Evolutionary conservation across 1,140 invertebrate species (phyloP), one percentile per base, ranked within the genome.

Genomic region (Drosophila arawakana): DNA sequence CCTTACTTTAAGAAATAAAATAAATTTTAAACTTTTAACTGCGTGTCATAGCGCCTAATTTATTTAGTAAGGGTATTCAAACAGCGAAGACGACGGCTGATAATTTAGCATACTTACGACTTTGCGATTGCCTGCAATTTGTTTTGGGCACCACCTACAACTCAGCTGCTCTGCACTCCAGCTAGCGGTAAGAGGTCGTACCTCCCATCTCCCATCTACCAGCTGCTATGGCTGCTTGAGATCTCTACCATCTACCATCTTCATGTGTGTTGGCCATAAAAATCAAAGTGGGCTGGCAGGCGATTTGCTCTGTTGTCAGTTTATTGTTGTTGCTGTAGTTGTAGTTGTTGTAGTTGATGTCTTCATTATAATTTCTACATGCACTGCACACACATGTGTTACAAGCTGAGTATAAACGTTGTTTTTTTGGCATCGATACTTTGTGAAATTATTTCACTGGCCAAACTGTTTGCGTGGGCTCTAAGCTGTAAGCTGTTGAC

Each of bases 301-400:
- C 83, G 80, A 82, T 86, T 88, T 88, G 81, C 67, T 67, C 71
- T 70, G 73, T 80, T 79, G 74, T 84, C 71, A 73, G 70, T 76
- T 75, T 76, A 61, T 75, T 73, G 70, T 61, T 60, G 70, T 61
- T 63, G 39, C 30, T 52, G 57, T 67, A 37, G 61, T 49, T 61
- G 54, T 52, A 52, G 75, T 80, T 84, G 81, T 78, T 72, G 39
- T 68, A 60, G 71, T 73, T 86, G 83, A 86, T 86, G 82, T 86
- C 83, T 86, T 86, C 80, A 86, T 86, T 86, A 86, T 88, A 86
- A 86, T 88, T 88, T 86, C 80, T 76, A 79, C 85, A 86, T 88
- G 80, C 73, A 15, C 73, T 47, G 72, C 77, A 58, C 73, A 69
- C 47, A 73, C 49, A 62, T 68, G 25, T 44, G 68, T 79, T 60